A percentile compares a stretch with the other conserved stretches of the same genome.
These are phyloP conservation scores for Periphyllus acericola DNA, from an alignment of 2,888 invertebrate species.

Conservation along the genomic window DNA sequence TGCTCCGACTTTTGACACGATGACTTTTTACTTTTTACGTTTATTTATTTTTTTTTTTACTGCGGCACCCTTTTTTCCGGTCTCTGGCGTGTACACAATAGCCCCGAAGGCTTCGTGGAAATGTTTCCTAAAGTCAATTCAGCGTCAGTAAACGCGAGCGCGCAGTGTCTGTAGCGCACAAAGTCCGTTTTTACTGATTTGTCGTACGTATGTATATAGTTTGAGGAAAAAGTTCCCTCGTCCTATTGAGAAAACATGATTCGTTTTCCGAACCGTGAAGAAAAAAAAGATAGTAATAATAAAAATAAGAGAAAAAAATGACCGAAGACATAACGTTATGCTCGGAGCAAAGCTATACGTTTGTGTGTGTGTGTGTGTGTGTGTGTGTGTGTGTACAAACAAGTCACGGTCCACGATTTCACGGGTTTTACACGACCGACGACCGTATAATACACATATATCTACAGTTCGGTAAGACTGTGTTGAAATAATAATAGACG, in stretches of 20 bases:
- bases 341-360: neutral
- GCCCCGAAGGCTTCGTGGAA: slow-evolving; percentile 20
- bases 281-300: neutral
- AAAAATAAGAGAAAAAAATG: neutral
- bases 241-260: neutral
- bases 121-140: slow-evolving; percentile 39
- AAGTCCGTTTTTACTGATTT: slow-evolving; percentile 38
- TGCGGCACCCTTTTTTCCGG: slow-evolving; percentile 40
- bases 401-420: slow-evolving; percentile 44
- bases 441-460: neutral
- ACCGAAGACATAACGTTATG: slow-evolving; percentile 5
- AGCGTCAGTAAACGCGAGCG: slow-evolving; percentile 4
- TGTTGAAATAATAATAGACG: slow-evolving; percentile 39
- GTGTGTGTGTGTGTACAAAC: neutral
- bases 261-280: slow-evolving; percentile 39
- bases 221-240: neutral
- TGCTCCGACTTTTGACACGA: slow-evolving; percentile 35
- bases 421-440: slow-evolving; percentile 18
- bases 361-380: neutral
- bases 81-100: slow-evolving; percentile 31
- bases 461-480: neutral
- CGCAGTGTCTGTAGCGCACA: neutral
- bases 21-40: slow-evolving; percentile 25
- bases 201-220: neutral
- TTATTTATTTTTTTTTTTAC: slow-evolving; percentile 17